These are phyloP conservation scores for Idaea straminata DNA, from an alignment of 2,888 invertebrate genomes.

Conservation along the genomic window DNA sequence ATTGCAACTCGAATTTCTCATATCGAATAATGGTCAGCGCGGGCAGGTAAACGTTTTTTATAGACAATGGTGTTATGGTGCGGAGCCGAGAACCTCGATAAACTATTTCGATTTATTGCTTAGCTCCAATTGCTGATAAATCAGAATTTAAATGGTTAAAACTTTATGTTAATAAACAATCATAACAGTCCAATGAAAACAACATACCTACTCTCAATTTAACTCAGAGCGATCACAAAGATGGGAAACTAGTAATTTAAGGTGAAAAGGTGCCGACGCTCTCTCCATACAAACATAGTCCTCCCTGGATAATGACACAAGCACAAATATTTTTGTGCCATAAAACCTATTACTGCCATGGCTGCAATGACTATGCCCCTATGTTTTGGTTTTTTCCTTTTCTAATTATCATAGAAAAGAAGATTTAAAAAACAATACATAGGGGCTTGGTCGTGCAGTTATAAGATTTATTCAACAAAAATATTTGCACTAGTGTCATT, in stretches of 20 bases:
- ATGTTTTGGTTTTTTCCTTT: too few species aligned
- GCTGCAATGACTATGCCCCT: too few species aligned
- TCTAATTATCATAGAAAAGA: too few species aligned
- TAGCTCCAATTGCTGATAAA: background rate
- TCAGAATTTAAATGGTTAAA: background rate
- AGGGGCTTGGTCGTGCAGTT: too few species aligned
- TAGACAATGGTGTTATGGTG: slow-evolving; percentile 36
- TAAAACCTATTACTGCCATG: too few species aligned
- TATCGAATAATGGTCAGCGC: slow-evolving; percentile 51
- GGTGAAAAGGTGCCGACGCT: too few species aligned
- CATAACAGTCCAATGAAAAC: background rate
- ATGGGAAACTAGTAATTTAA: background rate
- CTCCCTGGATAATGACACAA: too few species aligned
- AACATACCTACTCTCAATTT: background rate
- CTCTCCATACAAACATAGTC: too few species aligned
- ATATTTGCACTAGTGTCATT: too few species aligned
- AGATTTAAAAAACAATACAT: too few species aligned
- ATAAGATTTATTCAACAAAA: too few species aligned
- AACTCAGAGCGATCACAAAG: background rate
- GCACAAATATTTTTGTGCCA: too few species aligned
- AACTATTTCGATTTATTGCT: slow-evolving; percentile 31
- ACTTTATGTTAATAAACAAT: background rate
- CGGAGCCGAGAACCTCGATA: slow-evolving; percentile 32
- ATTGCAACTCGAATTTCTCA: slow-evolving; percentile 75
- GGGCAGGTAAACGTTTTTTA: slow-evolving; percentile 59